Conservation (phyloP, 2,113 vertebrate species). For the Thamnaconus septentrionalis region DNA sequence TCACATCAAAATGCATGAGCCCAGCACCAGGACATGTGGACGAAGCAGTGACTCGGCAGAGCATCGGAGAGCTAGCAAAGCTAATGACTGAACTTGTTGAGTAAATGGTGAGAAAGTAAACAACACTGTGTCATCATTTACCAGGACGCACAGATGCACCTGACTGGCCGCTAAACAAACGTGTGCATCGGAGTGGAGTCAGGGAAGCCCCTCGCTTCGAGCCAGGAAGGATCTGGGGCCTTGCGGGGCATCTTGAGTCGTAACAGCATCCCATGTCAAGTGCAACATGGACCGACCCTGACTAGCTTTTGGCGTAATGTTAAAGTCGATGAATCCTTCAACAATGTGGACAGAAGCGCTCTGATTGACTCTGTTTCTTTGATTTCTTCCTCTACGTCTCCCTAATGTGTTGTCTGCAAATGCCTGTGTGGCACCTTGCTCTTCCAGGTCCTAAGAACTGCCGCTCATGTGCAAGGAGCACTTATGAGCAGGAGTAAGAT, state of each 20-base stretch:
- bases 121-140: slow-evolving; percentile 27
- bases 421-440: slow-evolving; percentile 62
- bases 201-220: slow-evolving; percentile 54
- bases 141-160: slow-evolving; percentile 1
- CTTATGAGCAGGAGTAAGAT: slow-evolving; percentile 14
- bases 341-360: slow-evolving; percentile 78
- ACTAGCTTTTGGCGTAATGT: slow-evolving; percentile 70
- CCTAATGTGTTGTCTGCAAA: slow-evolving; percentile 76
- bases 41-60: slow-evolving; percentile 10
- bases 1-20: slow-evolving; percentile 12
- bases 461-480: background rate
- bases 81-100: background rate
- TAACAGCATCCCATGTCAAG: slow-evolving; percentile 79
- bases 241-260: slow-evolving; percentile 75
- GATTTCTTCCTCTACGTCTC: slow-evolving; percentile 82
- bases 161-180: slow-evolving; percentile 19
- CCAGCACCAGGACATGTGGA: slow-evolving; percentile 32
- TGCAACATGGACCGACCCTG: slow-evolving; percentile 79
- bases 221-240: slow-evolving; percentile 74
- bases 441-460: slow-evolving; percentile 78
- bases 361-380: slow-evolving; percentile 81
- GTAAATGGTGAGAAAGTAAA: slow-evolving; percentile 2
- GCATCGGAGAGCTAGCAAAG: slow-evolving; percentile 30
- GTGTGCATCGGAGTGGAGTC: slow-evolving; percentile 26
- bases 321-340: slow-evolving; percentile 75